Base-by-base conservation (phyloP, 2,888 invertebrate genomes). In the Capitulum mitella region DNA sequence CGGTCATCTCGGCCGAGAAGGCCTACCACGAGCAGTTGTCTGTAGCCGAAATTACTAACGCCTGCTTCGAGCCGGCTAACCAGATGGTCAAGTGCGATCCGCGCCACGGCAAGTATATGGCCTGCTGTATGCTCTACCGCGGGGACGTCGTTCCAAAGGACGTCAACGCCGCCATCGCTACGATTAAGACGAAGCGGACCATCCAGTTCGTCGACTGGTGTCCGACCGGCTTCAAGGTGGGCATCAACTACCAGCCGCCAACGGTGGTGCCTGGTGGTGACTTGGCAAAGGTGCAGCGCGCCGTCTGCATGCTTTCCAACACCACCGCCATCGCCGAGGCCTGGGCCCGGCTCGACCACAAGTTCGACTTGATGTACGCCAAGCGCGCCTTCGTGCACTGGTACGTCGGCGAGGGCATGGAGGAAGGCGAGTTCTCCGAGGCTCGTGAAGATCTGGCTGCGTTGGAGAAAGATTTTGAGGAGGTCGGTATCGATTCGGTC, bases 381-480 rank as follows among this genome's bases (percentile, higher is more conserved):
- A 97, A 97, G 89, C 91, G 96, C 83, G 97, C 97, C 80, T 97
- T 97, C 88, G 97, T 97, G 81, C 97, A 97, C 87, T 97, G 97
- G 78, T 78, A 74, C 34, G 78, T 77, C 40, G 61, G 54, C 26
- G 54, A 58, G 46, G 70, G 70, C 26, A 48, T 37, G 40, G 61
- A 70, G 46, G 40, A 48, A 34, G 76, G 70, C 14, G 70, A 70
- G 40, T 70, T 70, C 40, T 70, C 70, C 12, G 70, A 70, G 26
- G 70, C 70, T 37, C 70, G 70, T 37, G 70, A 70, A 26, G 70
- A 70, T 26, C 26, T 70, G 40, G 70, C 70, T 40, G 70, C 70
- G 8, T 40, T 70, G 26, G 70, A 70, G 40, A 70, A 70, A 70
- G 70, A 70, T 70, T 70, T 70, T 40, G 70, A 70, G 22, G 70